Conservation (phyloP, 2,888 invertebrate genomes). For the Oligia latruncula region DNA sequence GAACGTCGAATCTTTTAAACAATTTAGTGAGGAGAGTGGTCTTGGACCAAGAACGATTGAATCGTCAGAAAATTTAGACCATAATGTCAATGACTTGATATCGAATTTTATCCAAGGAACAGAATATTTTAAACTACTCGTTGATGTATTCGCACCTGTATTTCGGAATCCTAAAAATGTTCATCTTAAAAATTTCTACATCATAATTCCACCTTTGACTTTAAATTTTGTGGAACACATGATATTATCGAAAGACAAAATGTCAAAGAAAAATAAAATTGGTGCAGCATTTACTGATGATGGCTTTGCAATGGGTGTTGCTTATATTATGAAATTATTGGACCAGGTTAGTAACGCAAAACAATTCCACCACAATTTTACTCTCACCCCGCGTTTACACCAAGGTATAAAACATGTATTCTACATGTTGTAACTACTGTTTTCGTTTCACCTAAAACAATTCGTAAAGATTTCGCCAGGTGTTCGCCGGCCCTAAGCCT, state of each 20-base stretch:
- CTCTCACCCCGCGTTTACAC: background rate
- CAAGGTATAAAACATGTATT: background rate
- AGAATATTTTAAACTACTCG: slow-evolving; percentile 96
- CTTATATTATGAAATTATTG: slow-evolving; percentile 97
- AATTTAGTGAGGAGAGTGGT: slow-evolving; percentile 90
- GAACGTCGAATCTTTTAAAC: slow-evolving; percentile 90
- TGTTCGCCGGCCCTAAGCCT: no score
- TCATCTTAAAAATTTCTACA: slow-evolving; percentile 97
- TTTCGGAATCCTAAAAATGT: slow-evolving; percentile 96
- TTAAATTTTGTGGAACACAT: slow-evolving; percentile 98
- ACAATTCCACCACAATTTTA: background rate
- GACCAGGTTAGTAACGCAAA: slow-evolving; percentile 91
- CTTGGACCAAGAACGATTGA: slow-evolving; percentile 91
- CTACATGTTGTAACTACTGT: background rate
- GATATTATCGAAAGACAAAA: slow-evolving; percentile 96
- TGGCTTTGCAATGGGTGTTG: slow-evolving; percentile 98
- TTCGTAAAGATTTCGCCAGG: background rate
- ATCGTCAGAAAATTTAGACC: slow-evolving; percentile 93
- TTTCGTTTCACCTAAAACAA: background rate
- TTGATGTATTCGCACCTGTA: slow-evolving; percentile 97
- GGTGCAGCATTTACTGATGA: slow-evolving; percentile 99
- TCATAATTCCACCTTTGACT: slow-evolving; percentile 97
- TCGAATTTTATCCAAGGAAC: slow-evolving; percentile 96
- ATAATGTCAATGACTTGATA: slow-evolving; percentile 94
- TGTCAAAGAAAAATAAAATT: slow-evolving; percentile 96